Conservation (phyloP, 2,888 invertebrate species). For the Drosophila pegasa region DNA sequence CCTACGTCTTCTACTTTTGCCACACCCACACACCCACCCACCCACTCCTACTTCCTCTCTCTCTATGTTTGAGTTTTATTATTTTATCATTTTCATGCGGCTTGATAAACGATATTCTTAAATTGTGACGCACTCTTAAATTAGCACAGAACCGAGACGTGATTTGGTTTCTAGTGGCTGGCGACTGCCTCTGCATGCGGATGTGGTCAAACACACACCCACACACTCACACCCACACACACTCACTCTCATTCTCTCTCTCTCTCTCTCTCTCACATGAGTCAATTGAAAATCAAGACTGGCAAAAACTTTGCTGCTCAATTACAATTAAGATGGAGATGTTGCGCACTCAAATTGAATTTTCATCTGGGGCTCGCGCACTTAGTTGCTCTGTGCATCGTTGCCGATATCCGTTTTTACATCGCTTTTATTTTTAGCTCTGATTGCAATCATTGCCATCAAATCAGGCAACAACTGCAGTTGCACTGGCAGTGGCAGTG, state of each 20-base stretch:
- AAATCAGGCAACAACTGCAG: constrained; percentile 72
- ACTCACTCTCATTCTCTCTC: background rate
- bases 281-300: constrained; percentile 77
- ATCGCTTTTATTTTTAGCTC: constrained; percentile 67
- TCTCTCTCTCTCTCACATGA: constrained; percentile 36
- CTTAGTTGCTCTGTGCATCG: constrained; percentile 40
- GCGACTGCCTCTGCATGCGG: constrained; percentile 1
- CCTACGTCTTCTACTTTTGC: constrained; percentile 4
- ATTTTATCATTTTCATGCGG: constrained; percentile 37
- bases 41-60: background rate
- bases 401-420: constrained; percentile 62
- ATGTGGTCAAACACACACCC: constrained; percentile 15
- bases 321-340: constrained; percentile 81
- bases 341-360: constrained; percentile 78
- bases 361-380: constrained; percentile 56
- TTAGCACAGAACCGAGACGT: constrained; percentile 60
- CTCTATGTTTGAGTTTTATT: constrained; percentile 20
- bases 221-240: constrained; percentile 1
- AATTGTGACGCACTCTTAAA: constrained; percentile 59
- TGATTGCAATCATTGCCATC: constrained; percentile 80
- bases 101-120: constrained; percentile 35
- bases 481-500: background rate
- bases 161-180: constrained; percentile 54
- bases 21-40: background rate
- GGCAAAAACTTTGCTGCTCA: constrained; percentile 75